phyloP scores from a whole-genome alignment of 2,888 invertebrate species.

The Unio pictorum region DNA sequence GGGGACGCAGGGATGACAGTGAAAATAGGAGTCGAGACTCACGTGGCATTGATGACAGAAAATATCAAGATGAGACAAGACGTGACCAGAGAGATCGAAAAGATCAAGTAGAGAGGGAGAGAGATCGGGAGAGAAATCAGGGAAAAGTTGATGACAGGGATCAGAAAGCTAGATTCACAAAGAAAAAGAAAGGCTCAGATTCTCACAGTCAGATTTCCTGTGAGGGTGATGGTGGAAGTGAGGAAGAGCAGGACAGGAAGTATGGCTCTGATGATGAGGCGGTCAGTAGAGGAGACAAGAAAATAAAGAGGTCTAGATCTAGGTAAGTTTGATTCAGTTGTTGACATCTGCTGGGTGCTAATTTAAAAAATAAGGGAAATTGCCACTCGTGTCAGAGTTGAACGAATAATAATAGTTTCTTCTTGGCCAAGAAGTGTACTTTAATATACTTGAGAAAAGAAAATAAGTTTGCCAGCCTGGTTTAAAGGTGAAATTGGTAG shows the following conservation, averaged over 20 bases:
- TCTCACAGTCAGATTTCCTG: not conserved
- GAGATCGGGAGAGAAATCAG: conserved; percentile 15
- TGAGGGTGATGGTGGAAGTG: not conserved
- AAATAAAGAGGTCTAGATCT: conserved; percentile 19
- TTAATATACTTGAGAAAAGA: no score
- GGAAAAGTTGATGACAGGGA: conserved; percentile 1
- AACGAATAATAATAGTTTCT: no score
- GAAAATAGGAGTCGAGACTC: not conserved
- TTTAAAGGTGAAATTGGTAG: no score
- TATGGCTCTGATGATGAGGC: no score
- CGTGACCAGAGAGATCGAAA: conserved; percentile 15
- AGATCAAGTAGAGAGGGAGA: conserved; percentile 15
- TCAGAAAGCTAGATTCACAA: conserved; percentile 6
- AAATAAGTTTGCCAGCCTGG: no score
- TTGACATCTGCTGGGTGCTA: not conserved
- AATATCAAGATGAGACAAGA: conserved; percentile 8
- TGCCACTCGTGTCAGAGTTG: no score
- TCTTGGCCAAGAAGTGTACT: no score
- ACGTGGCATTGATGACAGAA: conserved; percentile 1
- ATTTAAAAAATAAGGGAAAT: no score
- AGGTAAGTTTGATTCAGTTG: conserved; percentile 10
- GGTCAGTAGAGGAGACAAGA: conserved; percentile 11
- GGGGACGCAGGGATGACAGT: not conserved
- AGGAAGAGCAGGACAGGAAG: not conserved
- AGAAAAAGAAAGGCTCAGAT: conserved; percentile 3